Evolutionary conservation across 2,113 vertebrate genomes (phyloP).

Genomic region (Aramus guarauna): DNA sequence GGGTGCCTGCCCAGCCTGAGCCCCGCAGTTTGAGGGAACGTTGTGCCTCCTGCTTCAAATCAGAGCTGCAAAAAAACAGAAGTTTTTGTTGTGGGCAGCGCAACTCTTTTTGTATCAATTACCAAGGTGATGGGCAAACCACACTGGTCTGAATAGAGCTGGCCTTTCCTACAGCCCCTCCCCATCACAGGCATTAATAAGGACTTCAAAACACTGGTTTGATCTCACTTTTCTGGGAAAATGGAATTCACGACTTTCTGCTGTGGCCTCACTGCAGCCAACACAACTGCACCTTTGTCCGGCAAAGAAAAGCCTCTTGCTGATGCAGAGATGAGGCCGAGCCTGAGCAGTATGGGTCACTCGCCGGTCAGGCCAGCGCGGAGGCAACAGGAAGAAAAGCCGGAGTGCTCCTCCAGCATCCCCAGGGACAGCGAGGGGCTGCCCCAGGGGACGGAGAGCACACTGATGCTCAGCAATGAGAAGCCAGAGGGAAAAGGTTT

Average conservation of each 20-base stretch:
- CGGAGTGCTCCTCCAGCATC: fast-evolving
- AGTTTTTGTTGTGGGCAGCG: neutral
- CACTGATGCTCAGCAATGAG: neutral
- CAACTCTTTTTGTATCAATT: neutral
- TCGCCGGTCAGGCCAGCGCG: neutral
- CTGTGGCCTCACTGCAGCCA: neutral
- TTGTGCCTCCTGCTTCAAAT: neutral
- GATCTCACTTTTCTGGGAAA: neutral
- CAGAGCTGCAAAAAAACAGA: neutral
- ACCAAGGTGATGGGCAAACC: neutral
- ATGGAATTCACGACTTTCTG: neutral
- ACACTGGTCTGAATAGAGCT: neutral
- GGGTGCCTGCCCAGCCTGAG: neutral
- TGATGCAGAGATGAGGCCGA: neutral
- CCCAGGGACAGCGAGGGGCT: fast-evolving
- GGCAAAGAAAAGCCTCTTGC: neutral
- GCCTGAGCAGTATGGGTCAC: neutral
- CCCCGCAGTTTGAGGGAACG: neutral
- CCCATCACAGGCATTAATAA: neutral
- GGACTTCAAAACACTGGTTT: neutral
- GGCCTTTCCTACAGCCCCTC: neutral
- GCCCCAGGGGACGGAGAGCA: neutral
- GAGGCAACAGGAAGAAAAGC: neutral
- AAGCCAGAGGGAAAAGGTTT: neutral
- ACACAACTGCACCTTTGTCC: conserved; percentile 38